phyloP scores from a whole-genome alignment of 2,113 vertebrate genomes.

The Paralichthys olivaceus region DNA sequence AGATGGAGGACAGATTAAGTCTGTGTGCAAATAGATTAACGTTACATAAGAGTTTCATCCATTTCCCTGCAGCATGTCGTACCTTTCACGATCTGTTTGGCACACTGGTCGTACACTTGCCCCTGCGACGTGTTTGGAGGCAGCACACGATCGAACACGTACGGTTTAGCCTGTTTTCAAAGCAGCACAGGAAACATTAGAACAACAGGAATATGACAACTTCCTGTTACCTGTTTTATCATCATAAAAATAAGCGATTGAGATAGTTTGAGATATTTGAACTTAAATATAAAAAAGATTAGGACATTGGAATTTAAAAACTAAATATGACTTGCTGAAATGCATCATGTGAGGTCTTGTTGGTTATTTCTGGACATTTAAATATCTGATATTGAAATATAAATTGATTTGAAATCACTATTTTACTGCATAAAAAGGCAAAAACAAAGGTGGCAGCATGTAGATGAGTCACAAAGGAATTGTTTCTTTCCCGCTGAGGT shows the following conservation, averaged over 20 bases:
- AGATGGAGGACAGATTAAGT: neutral
- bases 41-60: neutral
- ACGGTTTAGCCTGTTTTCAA: slow-evolving; percentile 88
- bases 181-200: slow-evolving; percentile 38
- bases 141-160: slow-evolving; percentile 91
- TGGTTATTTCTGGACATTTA: no score
- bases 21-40: neutral
- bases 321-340: no score
- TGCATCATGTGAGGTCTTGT: no score
- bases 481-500: neutral
- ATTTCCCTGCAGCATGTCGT: neutral
- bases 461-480: neutral
- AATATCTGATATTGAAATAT: no score
- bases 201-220: neutral
- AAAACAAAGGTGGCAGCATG: no score
- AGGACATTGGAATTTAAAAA: no score
- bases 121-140: slow-evolving; percentile 91
- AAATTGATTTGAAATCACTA: no score
- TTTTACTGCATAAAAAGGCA: no score
- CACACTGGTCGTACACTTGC: slow-evolving; percentile 92
- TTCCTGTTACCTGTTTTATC: no score
- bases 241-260: no score
- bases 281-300: no score
- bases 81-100: slow-evolving; percentile 97
- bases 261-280: no score